A percentile compares a stretch with the other conserved stretches of the same genome.
Conservation (phyloP, 2,797 vertebrate species). For the Coendou prehensilis region DNA sequence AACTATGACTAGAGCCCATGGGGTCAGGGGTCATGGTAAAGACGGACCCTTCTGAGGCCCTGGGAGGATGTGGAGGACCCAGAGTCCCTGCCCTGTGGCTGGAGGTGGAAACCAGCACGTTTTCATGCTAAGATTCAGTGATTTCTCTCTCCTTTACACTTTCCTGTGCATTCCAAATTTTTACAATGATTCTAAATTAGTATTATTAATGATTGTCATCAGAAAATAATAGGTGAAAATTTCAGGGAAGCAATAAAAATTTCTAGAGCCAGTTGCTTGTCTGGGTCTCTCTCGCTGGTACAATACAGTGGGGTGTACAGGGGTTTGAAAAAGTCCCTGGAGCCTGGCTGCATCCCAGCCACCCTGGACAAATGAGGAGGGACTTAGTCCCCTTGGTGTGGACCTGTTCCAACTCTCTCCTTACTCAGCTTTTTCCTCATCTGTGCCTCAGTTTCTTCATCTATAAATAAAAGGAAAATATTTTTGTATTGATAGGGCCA, state of each 20-base stretch:
- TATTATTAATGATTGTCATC: background rate
- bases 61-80: accelerated
- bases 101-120: accelerated
- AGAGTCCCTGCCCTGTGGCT: accelerated
- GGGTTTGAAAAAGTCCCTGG: background rate
- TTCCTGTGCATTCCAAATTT: background rate
- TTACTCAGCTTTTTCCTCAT: background rate
- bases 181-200: background rate
- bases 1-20: accelerated
- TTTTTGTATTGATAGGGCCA: background rate
- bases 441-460: background rate
- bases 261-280: accelerated
- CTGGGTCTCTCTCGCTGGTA: background rate
- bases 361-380: background rate
- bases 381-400: background rate
- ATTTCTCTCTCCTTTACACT: background rate
- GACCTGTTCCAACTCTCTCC: no score
- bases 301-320: accelerated
- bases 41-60: accelerated
- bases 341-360: background rate
- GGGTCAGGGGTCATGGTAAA: accelerated
- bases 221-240: background rate
- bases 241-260: background rate
- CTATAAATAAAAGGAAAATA: background rate
- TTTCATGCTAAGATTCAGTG: background rate